Percentiles rank a stretch among this genome's conserved stretches.
Evolutionary conservation across 2,888 invertebrate genomes (phyloP).

Genomic region (Petrophora chlorosata): DNA sequence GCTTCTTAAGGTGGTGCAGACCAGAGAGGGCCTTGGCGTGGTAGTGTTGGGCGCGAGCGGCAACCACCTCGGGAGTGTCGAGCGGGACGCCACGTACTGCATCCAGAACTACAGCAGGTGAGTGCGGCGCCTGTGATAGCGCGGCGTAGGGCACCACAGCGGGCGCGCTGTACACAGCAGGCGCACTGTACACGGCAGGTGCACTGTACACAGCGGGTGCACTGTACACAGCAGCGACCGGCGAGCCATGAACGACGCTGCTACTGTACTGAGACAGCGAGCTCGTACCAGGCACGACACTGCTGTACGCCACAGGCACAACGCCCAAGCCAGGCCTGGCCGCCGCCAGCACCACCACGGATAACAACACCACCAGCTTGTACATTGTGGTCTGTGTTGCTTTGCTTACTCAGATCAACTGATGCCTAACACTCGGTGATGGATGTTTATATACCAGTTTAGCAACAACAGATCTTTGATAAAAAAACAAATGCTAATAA

Average conservation of each 20-base stretch:
- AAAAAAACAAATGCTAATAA: slow-evolving; percentile 9
- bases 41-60: slow-evolving; percentile 74
- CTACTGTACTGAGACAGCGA: slow-evolving; percentile 58
- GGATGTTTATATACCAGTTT: slow-evolving; percentile 66
- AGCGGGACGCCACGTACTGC: slow-evolving; percentile 75
- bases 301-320: slow-evolving; percentile 47
- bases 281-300: slow-evolving; percentile 51
- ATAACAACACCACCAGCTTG: slow-evolving; percentile 85
- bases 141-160: slow-evolving; percentile 32
- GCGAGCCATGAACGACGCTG: slow-evolving; percentile 59
- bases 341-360: slow-evolving; percentile 74
- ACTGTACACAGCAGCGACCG: slow-evolving; percentile 35
- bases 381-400: slow-evolving; percentile 79
- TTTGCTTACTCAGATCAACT: slow-evolving; percentile 65
- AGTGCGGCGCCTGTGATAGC: slow-evolving; percentile 64
- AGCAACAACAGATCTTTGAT: slow-evolving; percentile 11
- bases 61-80: slow-evolving; percentile 78
- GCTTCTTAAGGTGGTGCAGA: slow-evolving; percentile 69
- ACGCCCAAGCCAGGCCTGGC: slow-evolving; percentile 76
- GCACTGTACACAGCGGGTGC: slow-evolving; percentile 45
- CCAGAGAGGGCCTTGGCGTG: slow-evolving; percentile 73
- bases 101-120: slow-evolving; percentile 73
- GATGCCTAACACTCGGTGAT: slow-evolving; percentile 54
- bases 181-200: slow-evolving; percentile 37
- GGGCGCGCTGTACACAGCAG: slow-evolving; percentile 40